phyloP scores from a whole-genome alignment of 2,888 invertebrate species.

The Sarcophaga subvicina region DNA sequence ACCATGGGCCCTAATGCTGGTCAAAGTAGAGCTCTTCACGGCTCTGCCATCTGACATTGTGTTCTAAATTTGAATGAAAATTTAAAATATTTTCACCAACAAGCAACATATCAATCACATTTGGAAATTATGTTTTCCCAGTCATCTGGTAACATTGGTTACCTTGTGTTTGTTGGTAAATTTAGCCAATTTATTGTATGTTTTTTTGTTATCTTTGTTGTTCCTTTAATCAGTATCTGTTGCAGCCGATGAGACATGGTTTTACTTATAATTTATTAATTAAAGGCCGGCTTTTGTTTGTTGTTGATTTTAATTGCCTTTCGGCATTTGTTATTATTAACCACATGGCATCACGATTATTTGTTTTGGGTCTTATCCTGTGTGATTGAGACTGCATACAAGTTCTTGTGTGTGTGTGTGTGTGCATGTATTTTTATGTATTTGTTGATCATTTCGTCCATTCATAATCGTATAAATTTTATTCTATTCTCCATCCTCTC shows the following conservation, averaged over 20 bases:
- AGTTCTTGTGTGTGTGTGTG: background rate
- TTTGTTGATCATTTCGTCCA: conserved; percentile 37
- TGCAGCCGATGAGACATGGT: conserved; percentile 59
- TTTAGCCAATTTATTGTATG: conserved; percentile 16
- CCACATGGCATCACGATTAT: conserved; percentile 67
- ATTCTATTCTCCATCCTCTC: background rate
- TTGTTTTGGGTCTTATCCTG: conserved; percentile 68
- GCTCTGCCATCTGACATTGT: no score
- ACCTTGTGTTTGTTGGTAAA: background rate
- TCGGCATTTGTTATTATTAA: conserved; percentile 78
- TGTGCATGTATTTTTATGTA: background rate
- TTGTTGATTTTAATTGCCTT: conserved; percentile 75
- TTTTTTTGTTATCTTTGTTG: background rate
- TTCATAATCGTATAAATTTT: conserved; percentile 27
- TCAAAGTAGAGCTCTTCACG: no score
- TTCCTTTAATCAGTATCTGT: conserved; percentile 29
- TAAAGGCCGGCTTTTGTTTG: conserved; percentile 78
- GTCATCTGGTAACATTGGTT: background rate
- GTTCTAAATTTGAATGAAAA: no score
- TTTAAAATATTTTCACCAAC: no score
- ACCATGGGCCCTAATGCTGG: no score
- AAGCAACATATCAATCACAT: no score
- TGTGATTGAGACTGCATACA: conserved; percentile 16
- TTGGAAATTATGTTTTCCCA: background rate
- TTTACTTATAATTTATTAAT: conserved; percentile 80